These are phyloP conservation scores for Parasteatoda lunata DNA, from an alignment of 2,888 invertebrate species.

Conservation along the genomic window DNA sequence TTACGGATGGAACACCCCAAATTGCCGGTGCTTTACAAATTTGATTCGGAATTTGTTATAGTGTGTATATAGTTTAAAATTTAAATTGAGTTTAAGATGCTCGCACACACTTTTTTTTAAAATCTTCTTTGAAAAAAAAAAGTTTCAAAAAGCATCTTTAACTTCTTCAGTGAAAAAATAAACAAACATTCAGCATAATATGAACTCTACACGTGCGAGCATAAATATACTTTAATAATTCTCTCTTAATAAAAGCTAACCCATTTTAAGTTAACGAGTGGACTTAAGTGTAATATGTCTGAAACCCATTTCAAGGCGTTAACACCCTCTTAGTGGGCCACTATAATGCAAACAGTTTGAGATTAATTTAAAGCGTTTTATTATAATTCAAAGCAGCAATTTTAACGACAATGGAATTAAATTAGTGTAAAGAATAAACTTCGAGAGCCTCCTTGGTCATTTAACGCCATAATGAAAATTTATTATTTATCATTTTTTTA, in stretches of 20 bases:
- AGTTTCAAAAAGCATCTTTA: too few species aligned
- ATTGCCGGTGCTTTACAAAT: too few species aligned
- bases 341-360: slow-evolving; percentile 44
- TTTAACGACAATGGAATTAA: slow-evolving; percentile 61
- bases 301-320: slow-evolving; percentile 22
- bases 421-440: slow-evolving; percentile 47
- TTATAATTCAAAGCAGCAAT: slow-evolving; percentile 65
- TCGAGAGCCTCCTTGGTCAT: slow-evolving; percentile 15
- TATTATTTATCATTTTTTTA: slow-evolving; percentile 56
- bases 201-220: too few species aligned
- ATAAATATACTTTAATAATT: too few species aligned
- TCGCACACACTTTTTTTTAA: too few species aligned
- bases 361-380: slow-evolving; percentile 61
- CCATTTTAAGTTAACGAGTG: slow-evolving; percentile 54
- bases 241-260: slow-evolving; percentile 3
- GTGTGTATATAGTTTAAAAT: too few species aligned
- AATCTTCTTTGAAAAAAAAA: too few species aligned
- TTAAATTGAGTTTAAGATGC: too few species aligned
- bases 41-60: too few species aligned
- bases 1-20: too few species aligned
- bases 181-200: too few species aligned
- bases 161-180: too few species aligned
- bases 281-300: slow-evolving; percentile 45
- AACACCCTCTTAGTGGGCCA: slow-evolving; percentile 53
- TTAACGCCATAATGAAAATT: slow-evolving; percentile 44